A percentile compares a stretch with the other conserved stretches of the same genome.
phyloP scores from a whole-genome alignment of 1,140 invertebrate genomes.

The Brachionus paranguensis region DNA sequence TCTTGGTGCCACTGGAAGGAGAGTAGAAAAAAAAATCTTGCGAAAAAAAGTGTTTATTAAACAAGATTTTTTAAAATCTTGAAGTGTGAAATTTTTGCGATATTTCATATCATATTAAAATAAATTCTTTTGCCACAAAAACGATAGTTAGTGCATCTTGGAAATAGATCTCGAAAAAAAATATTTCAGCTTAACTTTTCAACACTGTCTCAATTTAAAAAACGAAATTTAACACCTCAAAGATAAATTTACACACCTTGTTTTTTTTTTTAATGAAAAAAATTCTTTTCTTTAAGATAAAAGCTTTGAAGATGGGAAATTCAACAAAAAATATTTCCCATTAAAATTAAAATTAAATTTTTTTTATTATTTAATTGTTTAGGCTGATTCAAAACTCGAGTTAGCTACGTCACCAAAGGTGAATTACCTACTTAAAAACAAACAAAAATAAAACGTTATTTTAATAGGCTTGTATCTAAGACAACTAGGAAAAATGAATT shows the following conservation, averaged over 20 bases:
- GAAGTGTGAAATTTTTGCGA: background rate
- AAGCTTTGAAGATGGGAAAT: background rate
- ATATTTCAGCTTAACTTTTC: background rate
- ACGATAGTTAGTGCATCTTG: background rate
- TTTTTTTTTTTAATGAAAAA: background rate
- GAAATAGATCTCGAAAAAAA: background rate
- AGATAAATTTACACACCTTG: too few relatives aligned
- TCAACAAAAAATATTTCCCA: background rate
- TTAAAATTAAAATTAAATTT: too few relatives aligned
- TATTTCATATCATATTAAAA: background rate
- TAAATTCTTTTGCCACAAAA: background rate
- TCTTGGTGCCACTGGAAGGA: too few relatives aligned
- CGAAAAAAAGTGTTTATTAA: background rate
- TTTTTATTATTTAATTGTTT: background rate
- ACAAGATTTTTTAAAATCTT: background rate
- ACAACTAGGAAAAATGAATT: background rate
- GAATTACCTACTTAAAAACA: background rate
- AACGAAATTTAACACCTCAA: background rate
- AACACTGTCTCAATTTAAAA: background rate
- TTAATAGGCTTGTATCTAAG: background rate
- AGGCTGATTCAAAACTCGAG: too few relatives aligned
- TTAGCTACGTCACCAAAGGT: background rate
- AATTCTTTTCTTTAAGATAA: background rate
- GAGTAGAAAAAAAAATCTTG: background rate
- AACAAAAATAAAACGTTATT: background rate